These are phyloP conservation scores for Hemicordylus capensis DNA, from an alignment of 2,113 vertebrate species.

Conservation along the genomic window DNA sequence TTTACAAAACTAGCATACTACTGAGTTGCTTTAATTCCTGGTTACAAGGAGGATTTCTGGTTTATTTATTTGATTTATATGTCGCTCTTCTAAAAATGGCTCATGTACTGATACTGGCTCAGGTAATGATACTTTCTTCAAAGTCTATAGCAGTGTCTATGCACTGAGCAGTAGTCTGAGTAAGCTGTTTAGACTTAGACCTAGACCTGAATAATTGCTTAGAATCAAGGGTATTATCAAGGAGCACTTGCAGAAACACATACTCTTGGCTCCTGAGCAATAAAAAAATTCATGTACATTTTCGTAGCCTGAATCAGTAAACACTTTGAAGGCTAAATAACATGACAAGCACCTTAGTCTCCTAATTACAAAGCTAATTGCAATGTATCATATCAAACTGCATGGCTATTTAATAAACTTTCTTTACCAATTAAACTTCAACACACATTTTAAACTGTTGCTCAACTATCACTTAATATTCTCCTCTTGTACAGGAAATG, in stretches of 20 bases:
- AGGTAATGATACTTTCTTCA: not conserved
- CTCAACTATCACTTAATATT: conserved; percentile 26
- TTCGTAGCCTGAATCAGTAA: not conserved
- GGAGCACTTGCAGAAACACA: not conserved
- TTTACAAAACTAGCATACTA: not conserved
- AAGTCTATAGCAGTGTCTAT: not conserved
- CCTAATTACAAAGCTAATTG: conserved; percentile 1
- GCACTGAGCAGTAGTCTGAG: not conserved
- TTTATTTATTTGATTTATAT: too few species aligned
- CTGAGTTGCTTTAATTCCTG: not conserved
- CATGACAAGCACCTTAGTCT: not conserved
- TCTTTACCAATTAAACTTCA: not conserved
- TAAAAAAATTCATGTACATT: not conserved
- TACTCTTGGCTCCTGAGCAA: not conserved
- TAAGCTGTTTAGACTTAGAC: not conserved
- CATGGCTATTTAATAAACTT: conserved; percentile 10
- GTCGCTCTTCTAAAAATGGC: too few species aligned
- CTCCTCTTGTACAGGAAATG: not conserved
- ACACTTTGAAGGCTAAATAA: not conserved
- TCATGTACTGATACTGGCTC: too few species aligned
- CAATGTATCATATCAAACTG: not conserved
- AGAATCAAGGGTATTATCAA: not conserved
- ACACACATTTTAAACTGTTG: not conserved
- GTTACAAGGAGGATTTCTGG: not conserved
- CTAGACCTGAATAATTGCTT: not conserved